phyloP scores from a whole-genome alignment of 2,888 invertebrate genomes.

The Amiota communis region DNA sequence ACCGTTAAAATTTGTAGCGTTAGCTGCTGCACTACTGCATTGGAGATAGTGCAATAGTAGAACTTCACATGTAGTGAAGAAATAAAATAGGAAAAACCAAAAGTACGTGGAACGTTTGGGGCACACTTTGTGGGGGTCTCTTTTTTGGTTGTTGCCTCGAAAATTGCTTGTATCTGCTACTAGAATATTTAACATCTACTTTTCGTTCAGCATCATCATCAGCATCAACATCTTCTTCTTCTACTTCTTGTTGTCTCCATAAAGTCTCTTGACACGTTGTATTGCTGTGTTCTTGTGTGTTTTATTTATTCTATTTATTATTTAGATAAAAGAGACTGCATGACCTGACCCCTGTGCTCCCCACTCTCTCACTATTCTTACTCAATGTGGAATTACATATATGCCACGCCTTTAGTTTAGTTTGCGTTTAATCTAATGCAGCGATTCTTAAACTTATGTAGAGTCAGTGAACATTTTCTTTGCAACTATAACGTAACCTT shows the following conservation, averaged over 20 bases:
- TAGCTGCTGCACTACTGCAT: background rate
- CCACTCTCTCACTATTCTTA: background rate
- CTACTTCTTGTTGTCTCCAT: background rate
- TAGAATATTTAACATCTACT: background rate
- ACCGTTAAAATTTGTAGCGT: slow-evolving; percentile 56
- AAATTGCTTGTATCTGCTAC: background rate
- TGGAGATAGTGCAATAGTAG: background rate
- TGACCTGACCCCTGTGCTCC: background rate
- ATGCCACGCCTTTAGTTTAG: too few relatives aligned
- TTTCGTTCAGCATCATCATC: background rate
- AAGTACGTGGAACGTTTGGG: slow-evolving; percentile 9
- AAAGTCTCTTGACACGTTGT: background rate
- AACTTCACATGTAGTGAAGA: background rate
- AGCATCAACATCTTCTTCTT: background rate
- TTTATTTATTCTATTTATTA: background rate
- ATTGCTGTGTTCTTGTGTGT: too few relatives aligned
- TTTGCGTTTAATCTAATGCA: too few relatives aligned
- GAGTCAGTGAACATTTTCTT: too few relatives aligned
- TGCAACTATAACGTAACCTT: too few relatives aligned
- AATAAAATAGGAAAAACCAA: background rate
- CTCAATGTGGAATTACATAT: too few relatives aligned
- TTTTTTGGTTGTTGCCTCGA: slow-evolving; percentile 1
- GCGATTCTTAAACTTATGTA: too few relatives aligned
- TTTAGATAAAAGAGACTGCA: background rate
- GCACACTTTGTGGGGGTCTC: slow-evolving; percentile 45